Evolutionary conservation across 1,140 invertebrate genomes (phyloP).

Genomic region (Trissolcus basalis): DNA sequence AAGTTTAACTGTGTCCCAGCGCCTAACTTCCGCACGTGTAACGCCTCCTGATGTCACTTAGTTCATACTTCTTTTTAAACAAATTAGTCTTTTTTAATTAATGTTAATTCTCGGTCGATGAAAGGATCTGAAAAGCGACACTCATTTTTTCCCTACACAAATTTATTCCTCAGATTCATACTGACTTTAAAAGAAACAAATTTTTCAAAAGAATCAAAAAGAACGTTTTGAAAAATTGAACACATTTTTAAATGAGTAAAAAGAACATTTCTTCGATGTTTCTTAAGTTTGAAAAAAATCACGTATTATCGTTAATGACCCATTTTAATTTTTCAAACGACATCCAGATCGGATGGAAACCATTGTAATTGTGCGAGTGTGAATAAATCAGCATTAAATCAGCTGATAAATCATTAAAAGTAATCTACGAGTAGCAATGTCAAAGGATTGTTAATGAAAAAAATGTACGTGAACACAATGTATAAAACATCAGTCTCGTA

Average conservation of each 20-base stretch:
- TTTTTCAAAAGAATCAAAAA: too few relatives aligned
- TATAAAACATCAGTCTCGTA: conserved; percentile 8
- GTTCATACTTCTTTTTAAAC: conserved; percentile 24
- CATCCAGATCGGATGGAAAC: conserved; percentile 31
- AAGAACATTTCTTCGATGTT: too few relatives aligned
- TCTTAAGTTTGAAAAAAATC: too few relatives aligned
- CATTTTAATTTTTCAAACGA: conserved; percentile 22
- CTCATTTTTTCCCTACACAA: not conserved
- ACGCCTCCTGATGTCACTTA: conserved; percentile 45
- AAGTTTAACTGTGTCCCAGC: conserved; percentile 44
- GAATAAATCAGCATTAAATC: conserved; percentile 18
- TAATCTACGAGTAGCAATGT: not conserved
- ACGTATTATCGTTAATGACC: conserved; percentile 27
- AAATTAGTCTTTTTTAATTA: conserved; percentile 43
- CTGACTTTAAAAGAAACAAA: too few relatives aligned
- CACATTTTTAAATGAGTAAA: conserved; percentile 1
- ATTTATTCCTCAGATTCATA: too few relatives aligned
- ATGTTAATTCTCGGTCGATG: conserved; percentile 16
- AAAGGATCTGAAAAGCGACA: not conserved
- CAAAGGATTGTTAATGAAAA: not conserved
- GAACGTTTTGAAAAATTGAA: too few relatives aligned
- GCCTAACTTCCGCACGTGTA: conserved; percentile 42
- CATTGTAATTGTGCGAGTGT: conserved; percentile 10
- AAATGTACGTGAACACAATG: conserved; percentile 5
- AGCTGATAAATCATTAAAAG: conserved; percentile 1